A percentile compares a stretch with the other conserved stretches of the same genome.
Evolutionary conservation across 2,113 vertebrate species (phyloP).

Genomic region (Vanacampus margaritifer): DNA sequence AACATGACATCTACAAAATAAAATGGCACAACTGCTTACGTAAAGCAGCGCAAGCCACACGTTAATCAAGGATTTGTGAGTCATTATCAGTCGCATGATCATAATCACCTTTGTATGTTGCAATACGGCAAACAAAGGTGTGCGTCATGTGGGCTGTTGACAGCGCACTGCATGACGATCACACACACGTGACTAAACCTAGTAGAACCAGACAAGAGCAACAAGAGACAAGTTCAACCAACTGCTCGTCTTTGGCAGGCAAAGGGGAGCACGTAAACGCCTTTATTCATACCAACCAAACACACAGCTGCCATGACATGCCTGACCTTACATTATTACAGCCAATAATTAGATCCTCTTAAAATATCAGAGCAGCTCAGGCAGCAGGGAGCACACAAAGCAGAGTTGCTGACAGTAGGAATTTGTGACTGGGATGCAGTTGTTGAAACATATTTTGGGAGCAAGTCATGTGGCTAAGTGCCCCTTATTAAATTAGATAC

Average conservation of each 20-base stretch:
- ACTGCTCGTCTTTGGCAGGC: background rate
- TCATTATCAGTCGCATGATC: constrained; percentile 31
- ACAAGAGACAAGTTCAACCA: constrained; percentile 1
- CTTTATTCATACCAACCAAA: constrained; percentile 7
- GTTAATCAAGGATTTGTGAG: constrained; percentile 16
- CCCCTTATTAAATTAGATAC: background rate
- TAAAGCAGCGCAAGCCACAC: constrained; percentile 19
- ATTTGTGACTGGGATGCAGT: constrained; percentile 5
- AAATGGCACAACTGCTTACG: constrained; percentile 14
- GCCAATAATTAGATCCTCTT: constrained; percentile 27
- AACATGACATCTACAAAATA: constrained; percentile 17
- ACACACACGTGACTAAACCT: constrained; percentile 33
- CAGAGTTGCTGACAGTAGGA: constrained; percentile 12
- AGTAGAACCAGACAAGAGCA: constrained; percentile 11
- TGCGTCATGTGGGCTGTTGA: constrained; percentile 44
- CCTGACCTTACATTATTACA: constrained; percentile 14
- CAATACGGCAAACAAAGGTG: constrained; percentile 37
- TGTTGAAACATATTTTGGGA: background rate
- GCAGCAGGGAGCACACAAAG: constrained; percentile 19
- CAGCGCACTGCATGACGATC: constrained; percentile 16
- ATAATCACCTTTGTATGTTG: constrained; percentile 32
- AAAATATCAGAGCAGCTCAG: constrained; percentile 28
- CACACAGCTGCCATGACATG: constrained; percentile 3
- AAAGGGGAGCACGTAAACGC: constrained; percentile 1
- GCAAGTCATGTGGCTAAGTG: background rate